Percentiles rank a stretch among this genome's conserved stretches.
phyloP scores from a whole-genome alignment of 1,140 invertebrate genomes.

The Tetragnatha versicolor region DNA sequence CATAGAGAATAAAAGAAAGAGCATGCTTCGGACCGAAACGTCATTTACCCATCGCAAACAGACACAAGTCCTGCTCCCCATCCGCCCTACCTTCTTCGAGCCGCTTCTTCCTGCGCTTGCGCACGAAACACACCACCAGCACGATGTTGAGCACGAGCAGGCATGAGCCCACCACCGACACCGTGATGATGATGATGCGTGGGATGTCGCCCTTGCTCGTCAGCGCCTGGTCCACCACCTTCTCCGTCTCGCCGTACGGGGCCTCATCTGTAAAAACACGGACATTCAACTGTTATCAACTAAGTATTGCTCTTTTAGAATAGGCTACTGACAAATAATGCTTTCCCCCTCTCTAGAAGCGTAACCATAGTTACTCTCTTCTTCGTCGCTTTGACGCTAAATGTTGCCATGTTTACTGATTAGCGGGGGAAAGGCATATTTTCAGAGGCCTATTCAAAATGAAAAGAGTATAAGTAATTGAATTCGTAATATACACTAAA shows the following conservation, averaged over 20 bases:
- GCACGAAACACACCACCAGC: slow-evolving; percentile 83
- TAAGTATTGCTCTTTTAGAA: no score
- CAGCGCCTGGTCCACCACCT: slow-evolving; percentile 67
- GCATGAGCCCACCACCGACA: slow-evolving; percentile 78
- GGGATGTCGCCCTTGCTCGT: slow-evolving; percentile 72
- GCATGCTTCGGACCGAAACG: slow-evolving; percentile 31
- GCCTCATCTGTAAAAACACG: slow-evolving; percentile 7
- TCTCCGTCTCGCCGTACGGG: slow-evolving; percentile 40
- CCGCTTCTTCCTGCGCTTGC: slow-evolving; percentile 74
- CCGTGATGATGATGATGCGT: slow-evolving; percentile 81
- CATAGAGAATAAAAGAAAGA: neutral
- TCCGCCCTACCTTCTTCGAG: slow-evolving; percentile 66
- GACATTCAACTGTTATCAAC: no score
- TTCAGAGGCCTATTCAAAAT: no score
- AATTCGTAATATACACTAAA: no score
- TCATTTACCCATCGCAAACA: slow-evolving; percentile 56
- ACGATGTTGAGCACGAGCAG: slow-evolving; percentile 81
- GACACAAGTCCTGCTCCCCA: slow-evolving; percentile 51
- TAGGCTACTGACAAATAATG: no score
- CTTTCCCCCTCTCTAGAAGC: no score
- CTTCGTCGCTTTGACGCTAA: no score
- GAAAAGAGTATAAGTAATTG: no score
- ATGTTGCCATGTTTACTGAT: no score
- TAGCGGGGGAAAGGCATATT: no score
- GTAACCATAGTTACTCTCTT: no score